These are phyloP conservation scores for Octodon degus DNA, from an alignment of 2,113 vertebrate genomes.

Conservation along the genomic window DNA sequence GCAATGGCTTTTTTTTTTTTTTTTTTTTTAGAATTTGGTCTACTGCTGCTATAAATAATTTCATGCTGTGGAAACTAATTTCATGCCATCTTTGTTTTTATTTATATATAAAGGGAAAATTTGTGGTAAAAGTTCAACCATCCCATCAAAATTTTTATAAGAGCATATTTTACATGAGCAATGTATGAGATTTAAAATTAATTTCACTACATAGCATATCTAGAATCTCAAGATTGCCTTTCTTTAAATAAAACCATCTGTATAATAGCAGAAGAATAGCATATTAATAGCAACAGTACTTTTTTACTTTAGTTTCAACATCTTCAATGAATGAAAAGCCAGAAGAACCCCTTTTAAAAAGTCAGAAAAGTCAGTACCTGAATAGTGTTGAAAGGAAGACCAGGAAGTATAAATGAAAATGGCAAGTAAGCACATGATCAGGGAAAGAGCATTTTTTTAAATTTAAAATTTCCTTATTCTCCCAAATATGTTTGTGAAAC, in stretches of 20 bases:
- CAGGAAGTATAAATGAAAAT: neutral
- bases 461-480: neutral
- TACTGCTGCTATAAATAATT: constrained; percentile 81
- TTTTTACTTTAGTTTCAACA: constrained; percentile 42
- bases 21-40: constrained; percentile 66
- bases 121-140: constrained; percentile 61
- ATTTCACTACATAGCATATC: neutral
- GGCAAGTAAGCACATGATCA: neutral
- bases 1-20: constrained; percentile 44
- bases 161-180: neutral
- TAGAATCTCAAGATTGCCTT: neutral
- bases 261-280: neutral
- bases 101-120: constrained; percentile 76
- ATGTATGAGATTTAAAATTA: neutral
- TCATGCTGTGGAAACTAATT: constrained; percentile 83
- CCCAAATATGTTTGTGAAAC: neutral
- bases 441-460: neutral
- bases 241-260: neutral
- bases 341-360: neutral
- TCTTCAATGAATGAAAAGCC: neutral
- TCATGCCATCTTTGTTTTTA: constrained; percentile 86
- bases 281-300: neutral
- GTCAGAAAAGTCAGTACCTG: neutral
- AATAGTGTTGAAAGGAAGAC: neutral
- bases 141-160: constrained; percentile 25